A percentile compares a stretch with the other conserved stretches of the same genome.
These are phyloP conservation scores for Cerastis rubricosa DNA, from an alignment of 2,888 invertebrate genomes.

Conservation along the genomic window DNA sequence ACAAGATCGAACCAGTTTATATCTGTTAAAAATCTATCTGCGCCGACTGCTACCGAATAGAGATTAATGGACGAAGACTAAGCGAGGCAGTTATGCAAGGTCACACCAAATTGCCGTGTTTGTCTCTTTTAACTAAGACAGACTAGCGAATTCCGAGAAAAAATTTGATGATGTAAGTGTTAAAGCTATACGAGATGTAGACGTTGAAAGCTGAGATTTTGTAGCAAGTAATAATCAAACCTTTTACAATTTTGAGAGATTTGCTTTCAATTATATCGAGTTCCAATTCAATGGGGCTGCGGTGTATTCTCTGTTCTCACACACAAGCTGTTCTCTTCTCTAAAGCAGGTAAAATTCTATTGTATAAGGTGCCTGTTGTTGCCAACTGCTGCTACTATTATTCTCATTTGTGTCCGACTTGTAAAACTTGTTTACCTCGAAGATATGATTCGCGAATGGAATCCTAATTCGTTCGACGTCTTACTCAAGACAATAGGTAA, in stretches of 20 bases:
- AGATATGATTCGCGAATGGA: slow-evolving; percentile 29
- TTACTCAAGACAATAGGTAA: neutral
- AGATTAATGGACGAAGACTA: slow-evolving; percentile 35
- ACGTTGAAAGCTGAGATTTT: slow-evolving; percentile 14
- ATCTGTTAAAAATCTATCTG: slow-evolving; percentile 31
- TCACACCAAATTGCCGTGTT: slow-evolving; percentile 49
- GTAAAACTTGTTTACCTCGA: slow-evolving; percentile 24
- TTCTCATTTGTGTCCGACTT: slow-evolving; percentile 9
- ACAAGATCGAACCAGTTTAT: slow-evolving; percentile 30
- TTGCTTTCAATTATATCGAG: slow-evolving; percentile 21
- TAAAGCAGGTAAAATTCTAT: slow-evolving; percentile 40
- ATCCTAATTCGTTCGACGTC: slow-evolving; percentile 1
- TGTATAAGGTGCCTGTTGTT: slow-evolving; percentile 22
- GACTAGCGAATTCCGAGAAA: slow-evolving; percentile 27
- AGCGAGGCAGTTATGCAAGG: slow-evolving; percentile 51
- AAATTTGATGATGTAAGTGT: slow-evolving; percentile 31
- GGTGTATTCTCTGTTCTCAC: slow-evolving; percentile 24
- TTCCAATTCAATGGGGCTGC: slow-evolving; percentile 37
- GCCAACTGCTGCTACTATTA: slow-evolving; percentile 40
- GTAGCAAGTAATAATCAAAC: slow-evolving; percentile 4
- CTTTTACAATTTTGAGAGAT: neutral
- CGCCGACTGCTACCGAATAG: slow-evolving; percentile 38
- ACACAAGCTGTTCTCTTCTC: slow-evolving; percentile 15
- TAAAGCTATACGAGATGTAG: slow-evolving; percentile 15
- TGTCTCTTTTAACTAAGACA: slow-evolving; percentile 38